A percentile compares a stretch with the other conserved stretches of the same genome.
phyloP scores from a whole-genome alignment of 2,888 invertebrate species.

The Geotrupes spiniger region DNA sequence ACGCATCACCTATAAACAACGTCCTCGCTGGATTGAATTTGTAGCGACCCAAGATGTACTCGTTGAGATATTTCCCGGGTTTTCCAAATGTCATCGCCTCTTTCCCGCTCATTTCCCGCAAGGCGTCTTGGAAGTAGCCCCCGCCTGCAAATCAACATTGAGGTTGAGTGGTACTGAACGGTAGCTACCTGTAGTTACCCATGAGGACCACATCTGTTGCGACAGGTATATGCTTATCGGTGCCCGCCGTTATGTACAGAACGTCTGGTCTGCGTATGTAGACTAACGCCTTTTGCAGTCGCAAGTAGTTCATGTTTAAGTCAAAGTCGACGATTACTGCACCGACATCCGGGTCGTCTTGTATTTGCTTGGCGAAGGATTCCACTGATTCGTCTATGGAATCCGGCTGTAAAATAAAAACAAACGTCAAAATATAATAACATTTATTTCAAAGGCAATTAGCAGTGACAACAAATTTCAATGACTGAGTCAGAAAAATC shows the following conservation, averaged over 20 bases:
- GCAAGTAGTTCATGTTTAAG: constrained; percentile 52
- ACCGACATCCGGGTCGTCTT: constrained; percentile 53
- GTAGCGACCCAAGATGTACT: constrained; percentile 56
- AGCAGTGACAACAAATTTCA: no score
- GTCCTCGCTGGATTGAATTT: constrained; percentile 61
- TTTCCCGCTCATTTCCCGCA: constrained; percentile 48
- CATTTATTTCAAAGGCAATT: no score
- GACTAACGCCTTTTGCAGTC: constrained; percentile 52
- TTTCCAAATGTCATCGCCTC: constrained; percentile 53
- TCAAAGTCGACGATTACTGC: constrained; percentile 60
- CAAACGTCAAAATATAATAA: no score
- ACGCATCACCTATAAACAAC: constrained; percentile 84
- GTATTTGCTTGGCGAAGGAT: no score
- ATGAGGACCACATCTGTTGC: constrained; percentile 43
- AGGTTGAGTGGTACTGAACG: not conserved
- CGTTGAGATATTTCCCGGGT: constrained; percentile 51
- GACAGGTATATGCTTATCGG: constrained; percentile 50
- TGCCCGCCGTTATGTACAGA: constrained; percentile 53
- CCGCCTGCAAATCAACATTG: constrained; percentile 49
- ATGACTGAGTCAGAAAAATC: no score
- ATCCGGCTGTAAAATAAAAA: constrained; percentile 11
- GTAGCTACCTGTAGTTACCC: constrained; percentile 40
- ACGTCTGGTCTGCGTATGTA: constrained; percentile 55
- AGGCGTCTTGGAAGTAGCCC: constrained; percentile 49
- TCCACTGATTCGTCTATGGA: constrained; percentile 9